Conservation (phyloP, 2,888 invertebrate genomes). For the Physocephala rufipes region DNA sequence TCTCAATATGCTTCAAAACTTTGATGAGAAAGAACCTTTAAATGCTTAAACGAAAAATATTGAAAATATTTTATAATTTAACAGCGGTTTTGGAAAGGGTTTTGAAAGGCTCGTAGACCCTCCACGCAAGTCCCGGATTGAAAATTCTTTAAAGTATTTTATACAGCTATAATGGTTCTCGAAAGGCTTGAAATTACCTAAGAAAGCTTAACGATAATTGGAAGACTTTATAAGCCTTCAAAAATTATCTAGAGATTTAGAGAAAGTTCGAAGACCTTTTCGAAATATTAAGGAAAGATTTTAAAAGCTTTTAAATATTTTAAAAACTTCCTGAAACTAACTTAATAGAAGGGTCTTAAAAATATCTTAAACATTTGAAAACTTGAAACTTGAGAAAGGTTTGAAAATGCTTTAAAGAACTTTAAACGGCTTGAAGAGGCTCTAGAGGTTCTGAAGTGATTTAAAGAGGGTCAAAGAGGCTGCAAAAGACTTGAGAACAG, state of each 20-base stretch:
- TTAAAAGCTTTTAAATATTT: neutral
- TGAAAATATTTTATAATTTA: neutral
- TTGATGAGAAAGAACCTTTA: too few species aligned
- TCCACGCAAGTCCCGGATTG: neutral
- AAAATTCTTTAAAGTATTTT: neutral
- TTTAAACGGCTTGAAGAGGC: neutral
- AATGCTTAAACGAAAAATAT: neutral
- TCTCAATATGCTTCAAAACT: too few species aligned
- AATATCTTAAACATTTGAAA: neutral
- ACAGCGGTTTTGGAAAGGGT: too few species aligned
- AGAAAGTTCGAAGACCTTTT: neutral
- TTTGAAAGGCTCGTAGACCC: too few species aligned
- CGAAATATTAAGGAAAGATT: neutral
- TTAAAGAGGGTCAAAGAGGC: neutral
- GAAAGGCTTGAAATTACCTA: neutral
- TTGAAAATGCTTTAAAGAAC: neutral
- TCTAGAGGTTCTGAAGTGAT: too few species aligned
- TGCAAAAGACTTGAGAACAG: neutral
- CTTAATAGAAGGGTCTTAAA: neutral
- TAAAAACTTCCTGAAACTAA: too few species aligned
- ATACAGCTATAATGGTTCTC: neutral
- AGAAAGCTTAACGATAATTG: neutral
- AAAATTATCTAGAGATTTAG: neutral
- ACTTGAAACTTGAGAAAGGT: neutral
- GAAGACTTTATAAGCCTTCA: neutral